phyloP scores from a whole-genome alignment of 2,113 vertebrate genomes.

The Seriola aureovittata region DNA sequence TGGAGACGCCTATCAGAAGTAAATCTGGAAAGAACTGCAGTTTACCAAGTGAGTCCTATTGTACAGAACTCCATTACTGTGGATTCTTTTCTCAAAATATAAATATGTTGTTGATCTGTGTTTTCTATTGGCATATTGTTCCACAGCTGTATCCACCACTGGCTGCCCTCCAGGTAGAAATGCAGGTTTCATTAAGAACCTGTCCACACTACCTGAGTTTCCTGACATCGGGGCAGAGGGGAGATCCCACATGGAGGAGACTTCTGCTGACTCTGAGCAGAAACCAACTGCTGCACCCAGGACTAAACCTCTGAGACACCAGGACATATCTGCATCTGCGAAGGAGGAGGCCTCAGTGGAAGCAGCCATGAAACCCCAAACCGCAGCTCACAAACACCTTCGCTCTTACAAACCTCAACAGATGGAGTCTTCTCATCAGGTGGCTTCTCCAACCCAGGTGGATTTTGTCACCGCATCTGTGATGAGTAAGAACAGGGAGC shows the following conservation, averaged over 20 bases:
- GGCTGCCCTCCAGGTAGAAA: constrained; percentile 38
- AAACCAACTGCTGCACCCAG: constrained; percentile 11
- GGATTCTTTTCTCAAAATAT: background rate
- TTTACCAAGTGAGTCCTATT: constrained; percentile 69
- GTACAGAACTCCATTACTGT: background rate
- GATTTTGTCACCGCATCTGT: constrained; percentile 33
- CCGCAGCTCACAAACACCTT: background rate
- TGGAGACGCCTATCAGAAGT: constrained; percentile 88
- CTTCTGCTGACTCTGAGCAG: constrained; percentile 28
- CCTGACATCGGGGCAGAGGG: constrained; percentile 42
- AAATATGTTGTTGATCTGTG: constrained; percentile 4
- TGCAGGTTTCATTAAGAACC: constrained; percentile 40
- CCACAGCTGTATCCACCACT: constrained; percentile 16
- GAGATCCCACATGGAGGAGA: constrained; percentile 20
- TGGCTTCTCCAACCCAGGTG: constrained; percentile 3
- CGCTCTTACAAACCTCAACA: constrained; percentile 32
- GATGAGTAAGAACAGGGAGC: constrained; percentile 70
- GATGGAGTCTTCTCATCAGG: constrained; percentile 27
- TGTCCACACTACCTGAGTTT: background rate
- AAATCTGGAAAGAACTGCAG: constrained; percentile 72
- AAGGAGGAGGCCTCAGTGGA: constrained; percentile 26
- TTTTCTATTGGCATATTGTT: constrained; percentile 46
- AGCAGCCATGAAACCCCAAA: constrained; percentile 1
- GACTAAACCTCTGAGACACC: constrained; percentile 33
- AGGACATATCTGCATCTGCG: constrained; percentile 24